Percentiles rank a stretch among this genome's conserved stretches.
Conservation (phyloP, 2,888 invertebrate species). For the Calameuta pallipes region DNA sequence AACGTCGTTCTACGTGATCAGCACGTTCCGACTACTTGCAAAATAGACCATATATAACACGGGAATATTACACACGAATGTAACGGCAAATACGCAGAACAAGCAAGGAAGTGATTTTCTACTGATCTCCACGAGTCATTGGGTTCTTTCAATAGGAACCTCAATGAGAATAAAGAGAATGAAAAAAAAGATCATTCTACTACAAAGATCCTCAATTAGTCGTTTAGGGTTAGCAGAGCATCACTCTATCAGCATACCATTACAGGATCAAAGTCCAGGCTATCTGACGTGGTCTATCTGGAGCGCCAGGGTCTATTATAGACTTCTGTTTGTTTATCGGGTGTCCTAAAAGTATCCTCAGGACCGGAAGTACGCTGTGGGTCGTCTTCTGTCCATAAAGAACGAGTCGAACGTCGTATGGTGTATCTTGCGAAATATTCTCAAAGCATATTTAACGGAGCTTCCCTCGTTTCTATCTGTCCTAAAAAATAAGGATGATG, state of each 20-base stretch:
- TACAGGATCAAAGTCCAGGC: constrained; percentile 41
- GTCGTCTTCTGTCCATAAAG: background rate
- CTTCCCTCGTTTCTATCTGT: background rate
- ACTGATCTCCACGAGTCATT: constrained; percentile 32
- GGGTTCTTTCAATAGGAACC: constrained; percentile 23
- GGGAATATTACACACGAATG: background rate
- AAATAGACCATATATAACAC: background rate
- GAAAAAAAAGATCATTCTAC: constrained; percentile 27
- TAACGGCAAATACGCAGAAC: background rate
- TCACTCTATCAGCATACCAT: constrained; percentile 53
- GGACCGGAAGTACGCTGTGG: background rate
- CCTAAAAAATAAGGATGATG: background rate
- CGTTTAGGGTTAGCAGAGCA: constrained; percentile 46
- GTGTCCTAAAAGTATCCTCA: constrained; percentile 38
- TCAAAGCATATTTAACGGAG: background rate
- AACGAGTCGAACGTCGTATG: background rate
- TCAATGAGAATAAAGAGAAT: constrained; percentile 23
- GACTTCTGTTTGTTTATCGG: constrained; percentile 36
- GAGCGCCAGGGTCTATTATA: constrained; percentile 34
- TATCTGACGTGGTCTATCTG: constrained; percentile 22
- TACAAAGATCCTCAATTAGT: constrained; percentile 10
- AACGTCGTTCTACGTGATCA: background rate
- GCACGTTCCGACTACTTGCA: background rate
- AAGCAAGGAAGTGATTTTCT: background rate
- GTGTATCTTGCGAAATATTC: background rate